A percentile compares a stretch with the other conserved stretches of the same genome.
phyloP scores from a whole-genome alignment of 2,888 invertebrate species.

The Leuctra nigra region DNA sequence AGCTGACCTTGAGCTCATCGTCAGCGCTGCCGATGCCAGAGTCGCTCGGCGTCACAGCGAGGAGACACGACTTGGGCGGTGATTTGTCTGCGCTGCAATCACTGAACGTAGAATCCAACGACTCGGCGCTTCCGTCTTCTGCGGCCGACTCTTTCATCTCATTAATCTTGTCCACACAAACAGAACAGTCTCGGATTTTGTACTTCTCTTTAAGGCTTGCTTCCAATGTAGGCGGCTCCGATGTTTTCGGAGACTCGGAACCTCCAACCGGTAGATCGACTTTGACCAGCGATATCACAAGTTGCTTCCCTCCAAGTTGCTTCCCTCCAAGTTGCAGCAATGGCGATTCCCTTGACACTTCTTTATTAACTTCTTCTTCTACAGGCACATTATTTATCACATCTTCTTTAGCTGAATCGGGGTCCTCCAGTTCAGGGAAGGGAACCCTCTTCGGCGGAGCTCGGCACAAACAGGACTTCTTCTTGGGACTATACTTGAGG shows the following conservation, averaged over 20 bases:
- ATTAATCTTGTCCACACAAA: conserved; percentile 35
- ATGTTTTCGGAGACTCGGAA: background rate
- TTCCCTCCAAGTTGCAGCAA: too few species aligned
- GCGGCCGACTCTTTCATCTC: conserved; percentile 36
- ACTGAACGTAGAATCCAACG: conserved; percentile 20
- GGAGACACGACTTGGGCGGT: conserved; percentile 14
- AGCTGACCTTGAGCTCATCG: conserved; percentile 30
- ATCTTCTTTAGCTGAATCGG: conserved; percentile 33
- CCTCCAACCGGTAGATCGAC: background rate
- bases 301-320: too few species aligned
- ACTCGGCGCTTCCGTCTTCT: background rate
- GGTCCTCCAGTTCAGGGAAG: conserved; percentile 36
- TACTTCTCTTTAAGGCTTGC: conserved; percentile 37
- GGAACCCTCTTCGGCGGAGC: conserved; percentile 36
- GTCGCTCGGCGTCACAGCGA: conserved; percentile 30
- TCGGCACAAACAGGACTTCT: conserved; percentile 46
- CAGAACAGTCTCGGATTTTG: conserved; percentile 38
- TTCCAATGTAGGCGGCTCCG: background rate
- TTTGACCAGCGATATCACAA: too few species aligned
- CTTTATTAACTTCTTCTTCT: conserved; percentile 36
- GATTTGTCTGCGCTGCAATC: conserved; percentile 19
- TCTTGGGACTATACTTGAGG: conserved; percentile 69
- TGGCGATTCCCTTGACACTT: too few species aligned
- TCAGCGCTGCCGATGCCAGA: conserved; percentile 32
- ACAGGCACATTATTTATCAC: conserved; percentile 29